Conservation (phyloP, 1,140 invertebrate species). For the Rhagoletis pomonella region DNA sequence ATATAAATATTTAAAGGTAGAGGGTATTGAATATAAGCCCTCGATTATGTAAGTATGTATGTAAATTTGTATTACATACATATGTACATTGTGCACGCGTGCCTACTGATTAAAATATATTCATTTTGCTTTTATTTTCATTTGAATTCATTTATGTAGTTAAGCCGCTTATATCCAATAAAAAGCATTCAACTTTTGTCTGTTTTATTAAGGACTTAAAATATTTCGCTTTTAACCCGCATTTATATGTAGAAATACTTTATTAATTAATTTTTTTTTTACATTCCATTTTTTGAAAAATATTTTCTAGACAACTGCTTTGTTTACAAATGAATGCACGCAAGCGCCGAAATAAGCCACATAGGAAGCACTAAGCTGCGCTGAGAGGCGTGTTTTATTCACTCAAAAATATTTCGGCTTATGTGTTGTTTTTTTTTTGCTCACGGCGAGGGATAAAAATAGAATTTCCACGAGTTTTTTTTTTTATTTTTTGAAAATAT, state of each 20-base stretch:
- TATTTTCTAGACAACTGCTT: neutral
- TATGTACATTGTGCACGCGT: no score
- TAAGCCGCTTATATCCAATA: neutral
- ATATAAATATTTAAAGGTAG: no score
- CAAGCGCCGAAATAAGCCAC: neutral
- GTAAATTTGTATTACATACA: no score
- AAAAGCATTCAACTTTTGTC: neutral
- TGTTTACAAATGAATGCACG: constrained; percentile 26
- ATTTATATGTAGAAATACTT: neutral
- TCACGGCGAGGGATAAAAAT: neutral
- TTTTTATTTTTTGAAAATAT: neutral
- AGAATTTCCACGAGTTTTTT: neutral
- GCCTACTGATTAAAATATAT: no score
- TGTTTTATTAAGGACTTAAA: neutral
- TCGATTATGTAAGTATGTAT: no score
- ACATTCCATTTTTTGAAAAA: neutral
- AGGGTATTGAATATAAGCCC: no score
- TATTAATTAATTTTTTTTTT: neutral
- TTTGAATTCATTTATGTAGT: neutral
- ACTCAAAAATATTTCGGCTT: constrained; percentile 20
- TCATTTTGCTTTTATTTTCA: neutral
- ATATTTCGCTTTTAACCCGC: neutral
- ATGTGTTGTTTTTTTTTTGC: neutral
- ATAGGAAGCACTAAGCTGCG: neutral
- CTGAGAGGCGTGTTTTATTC: neutral